Evolutionary conservation across 2,797 vertebrate genomes (phyloP).

Genomic region (Perodicticus potto): DNA sequence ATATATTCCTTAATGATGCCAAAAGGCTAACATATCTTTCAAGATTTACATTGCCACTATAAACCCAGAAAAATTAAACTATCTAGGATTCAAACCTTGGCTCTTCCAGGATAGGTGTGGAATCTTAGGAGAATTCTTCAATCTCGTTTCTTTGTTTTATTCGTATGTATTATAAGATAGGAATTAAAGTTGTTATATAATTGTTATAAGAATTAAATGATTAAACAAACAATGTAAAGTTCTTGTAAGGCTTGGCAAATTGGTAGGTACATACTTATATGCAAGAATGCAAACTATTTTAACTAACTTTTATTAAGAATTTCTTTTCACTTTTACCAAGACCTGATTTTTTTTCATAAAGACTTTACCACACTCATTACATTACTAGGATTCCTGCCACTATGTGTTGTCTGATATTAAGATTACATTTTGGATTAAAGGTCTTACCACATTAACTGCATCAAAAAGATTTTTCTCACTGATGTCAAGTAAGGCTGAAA

Average conservation of each 20-base stretch:
- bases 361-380: slow-evolving; percentile 15
- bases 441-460: slow-evolving; percentile 15
- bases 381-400: slow-evolving; percentile 7
- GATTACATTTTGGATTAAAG: slow-evolving; percentile 39
- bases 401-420: not conserved
- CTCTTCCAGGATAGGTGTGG: slow-evolving; percentile 15
- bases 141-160: slow-evolving; percentile 12
- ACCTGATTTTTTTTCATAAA: slow-evolving; percentile 47
- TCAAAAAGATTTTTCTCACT: not conserved
- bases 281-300: slow-evolving; percentile 18
- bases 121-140: slow-evolving; percentile 28
- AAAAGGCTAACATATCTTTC: slow-evolving; percentile 31
- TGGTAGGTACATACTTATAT: slow-evolving; percentile 2
- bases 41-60: slow-evolving; percentile 26
- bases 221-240: slow-evolving; percentile 33
- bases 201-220: slow-evolving; percentile 17
- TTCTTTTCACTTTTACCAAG: slow-evolving; percentile 41
- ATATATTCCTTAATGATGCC: not conserved
- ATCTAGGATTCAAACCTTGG: slow-evolving; percentile 18
- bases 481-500: slow-evolving; percentile 46
- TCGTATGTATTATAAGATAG: not conserved
- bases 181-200: not conserved
- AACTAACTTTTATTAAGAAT: slow-evolving; percentile 49
- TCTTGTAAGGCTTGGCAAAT: not conserved
- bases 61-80: slow-evolving; percentile 44